Base-by-base conservation (phyloP, 2,888 invertebrate genomes). In the Hypomecis atomaria region DNA sequence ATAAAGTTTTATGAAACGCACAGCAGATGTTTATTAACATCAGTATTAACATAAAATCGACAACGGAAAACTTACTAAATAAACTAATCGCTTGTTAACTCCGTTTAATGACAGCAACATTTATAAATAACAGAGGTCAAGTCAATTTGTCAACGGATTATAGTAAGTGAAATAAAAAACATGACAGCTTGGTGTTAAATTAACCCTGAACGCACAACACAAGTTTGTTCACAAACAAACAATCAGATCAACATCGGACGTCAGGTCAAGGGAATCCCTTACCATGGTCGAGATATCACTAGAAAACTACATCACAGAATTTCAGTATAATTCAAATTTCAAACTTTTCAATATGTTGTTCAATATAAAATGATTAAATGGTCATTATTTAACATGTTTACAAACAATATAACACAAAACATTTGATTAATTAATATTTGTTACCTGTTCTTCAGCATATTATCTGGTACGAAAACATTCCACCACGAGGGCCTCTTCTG, bases 401-500 rank as follows among this genome's bases (percentile, higher is more conserved):
- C 38, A 68, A 6, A 52, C 38, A 68, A 6, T 4, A 0, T 38
- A 44, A 54, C 11, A 54, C 42, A 56, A 61, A 65, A 49, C 36
- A 34, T 56, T 66, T 23, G 55, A 42, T 53, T n/a, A 23, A 23
- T 1, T 40, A 40, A 36, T n/a, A n/a, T 52, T 45, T n/a, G 63
- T 71, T 91, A 96, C 96, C 96, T 96, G 92, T 94, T 93, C 75
- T 94, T 95, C 66, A 94, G 93, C 93, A 94, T 94, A 79, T 95
- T 95, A 77, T 97, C 97, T 55, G 96, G 96, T 50, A 96, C 95
- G 83, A 97, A 97, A 70, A 97, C 96, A 85, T 97, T 97, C 97
- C 97, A 97, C 97, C 97, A 97, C 44, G 97, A 97, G 44, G 96
- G 95, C 68, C 97, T 93, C 84, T 97, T 97, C 85, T 96, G 95